phyloP scores from a whole-genome alignment of 2,888 invertebrate genomes.

The Plemyria rubiginata region DNA sequence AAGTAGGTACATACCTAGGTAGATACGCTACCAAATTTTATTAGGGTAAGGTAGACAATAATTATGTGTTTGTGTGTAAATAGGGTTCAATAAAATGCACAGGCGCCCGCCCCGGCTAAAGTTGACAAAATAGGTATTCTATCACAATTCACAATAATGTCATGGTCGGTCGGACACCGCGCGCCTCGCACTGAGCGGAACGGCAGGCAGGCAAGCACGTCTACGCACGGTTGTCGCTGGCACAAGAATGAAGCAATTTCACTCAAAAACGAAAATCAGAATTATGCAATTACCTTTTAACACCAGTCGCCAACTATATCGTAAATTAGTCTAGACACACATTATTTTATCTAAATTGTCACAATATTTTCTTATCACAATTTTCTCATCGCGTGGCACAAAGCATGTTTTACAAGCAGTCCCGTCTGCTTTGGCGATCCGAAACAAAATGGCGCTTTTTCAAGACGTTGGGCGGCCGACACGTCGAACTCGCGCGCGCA shows the following conservation, averaged over 20 bases:
- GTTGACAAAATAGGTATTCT: conserved; percentile 1
- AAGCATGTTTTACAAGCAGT: conserved; percentile 43
- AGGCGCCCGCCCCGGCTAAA: background rate
- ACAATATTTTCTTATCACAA: conserved; percentile 24
- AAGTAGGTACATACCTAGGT: no score
- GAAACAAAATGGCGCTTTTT: conserved; percentile 47
- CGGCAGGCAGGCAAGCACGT: conserved; percentile 27
- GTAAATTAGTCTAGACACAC: conserved; percentile 25
- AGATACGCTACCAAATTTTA: no score
- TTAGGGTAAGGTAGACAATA: no score
- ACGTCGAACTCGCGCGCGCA: conserved; percentile 18
- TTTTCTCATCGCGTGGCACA: conserved; percentile 37
- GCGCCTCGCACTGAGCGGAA: background rate
- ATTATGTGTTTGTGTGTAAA: no score
- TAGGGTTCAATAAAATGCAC: background rate
- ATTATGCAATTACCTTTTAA: conserved; percentile 29
- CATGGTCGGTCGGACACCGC: conserved; percentile 6
- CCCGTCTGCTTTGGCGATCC: conserved; percentile 50
- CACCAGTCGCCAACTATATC: conserved; percentile 4
- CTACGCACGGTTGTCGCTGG: conserved; percentile 17
- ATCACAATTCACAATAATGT: background rate
- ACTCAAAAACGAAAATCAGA: conserved; percentile 8
- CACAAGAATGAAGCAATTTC: conserved; percentile 27
- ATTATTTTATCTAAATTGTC: conserved; percentile 12
- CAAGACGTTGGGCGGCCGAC: conserved; percentile 22